A percentile compares a stretch with the other conserved stretches of the same genome.
These are phyloP conservation scores for Leptopilina drosophilae DNA, from an alignment of 2,888 invertebrate species.

Conservation along the genomic window DNA sequence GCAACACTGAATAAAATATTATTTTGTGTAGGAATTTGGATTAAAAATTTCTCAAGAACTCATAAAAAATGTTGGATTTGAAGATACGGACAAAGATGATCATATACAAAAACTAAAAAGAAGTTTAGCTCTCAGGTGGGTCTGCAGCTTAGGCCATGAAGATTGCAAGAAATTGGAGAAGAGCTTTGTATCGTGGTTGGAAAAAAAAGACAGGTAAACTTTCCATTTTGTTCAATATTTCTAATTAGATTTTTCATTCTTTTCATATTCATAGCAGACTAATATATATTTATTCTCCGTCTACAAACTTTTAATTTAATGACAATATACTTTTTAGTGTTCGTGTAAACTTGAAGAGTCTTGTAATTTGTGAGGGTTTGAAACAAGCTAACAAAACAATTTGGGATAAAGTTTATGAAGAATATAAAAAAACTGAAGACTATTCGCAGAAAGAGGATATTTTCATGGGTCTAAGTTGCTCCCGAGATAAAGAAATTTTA, in stretches of 20 bases:
- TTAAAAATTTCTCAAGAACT: slow-evolving; percentile 1
- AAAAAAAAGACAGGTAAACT: not conserved
- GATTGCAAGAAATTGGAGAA: slow-evolving; percentile 78
- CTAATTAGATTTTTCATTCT: no score
- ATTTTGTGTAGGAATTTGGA: not conserved
- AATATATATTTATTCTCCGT: no score
- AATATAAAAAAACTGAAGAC: not conserved
- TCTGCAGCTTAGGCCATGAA: slow-evolving; percentile 81
- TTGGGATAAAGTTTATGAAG: slow-evolving; percentile 17
- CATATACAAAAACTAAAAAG: slow-evolving; percentile 81
- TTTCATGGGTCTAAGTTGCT: slow-evolving; percentile 7
- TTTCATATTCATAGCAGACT: no score
- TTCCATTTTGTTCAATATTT: no score
- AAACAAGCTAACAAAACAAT: slow-evolving; percentile 16
- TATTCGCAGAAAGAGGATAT: not conserved
- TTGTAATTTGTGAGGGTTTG: slow-evolving; percentile 24
- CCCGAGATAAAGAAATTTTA: not conserved
- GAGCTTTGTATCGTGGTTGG: not conserved
- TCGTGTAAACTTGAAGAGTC: slow-evolving; percentile 14
- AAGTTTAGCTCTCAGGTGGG: slow-evolving; percentile 80
- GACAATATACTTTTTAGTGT: slow-evolving; percentile 18
- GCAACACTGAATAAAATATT: not conserved
- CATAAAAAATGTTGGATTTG: slow-evolving; percentile 46
- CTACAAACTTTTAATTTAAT: no score
- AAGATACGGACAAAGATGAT: slow-evolving; percentile 76